Evolutionary conservation across 2,888 invertebrate species (phyloP).

Genomic region (Drosophila testacea): DNA sequence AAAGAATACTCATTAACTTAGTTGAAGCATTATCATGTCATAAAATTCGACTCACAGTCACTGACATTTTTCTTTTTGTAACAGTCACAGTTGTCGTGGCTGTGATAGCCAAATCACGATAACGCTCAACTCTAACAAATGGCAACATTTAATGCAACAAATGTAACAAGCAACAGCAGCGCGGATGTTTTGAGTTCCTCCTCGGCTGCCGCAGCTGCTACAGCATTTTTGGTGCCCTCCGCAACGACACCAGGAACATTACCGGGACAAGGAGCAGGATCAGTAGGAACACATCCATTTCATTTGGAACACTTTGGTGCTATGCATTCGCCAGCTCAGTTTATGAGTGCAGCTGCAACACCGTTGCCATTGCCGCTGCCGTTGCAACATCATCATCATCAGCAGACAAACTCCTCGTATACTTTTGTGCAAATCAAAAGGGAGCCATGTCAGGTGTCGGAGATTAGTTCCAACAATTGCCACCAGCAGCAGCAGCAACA

Average conservation of each 20-base stretch:
- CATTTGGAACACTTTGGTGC: constrained; percentile 76
- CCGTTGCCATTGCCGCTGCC: constrained; percentile 36
- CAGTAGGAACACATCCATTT: constrained; percentile 47
- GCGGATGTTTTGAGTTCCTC: constrained; percentile 72
- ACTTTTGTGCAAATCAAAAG: constrained; percentile 85
- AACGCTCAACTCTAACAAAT: constrained; percentile 52
- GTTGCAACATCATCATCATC: constrained; percentile 66
- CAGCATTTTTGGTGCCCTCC: constrained; percentile 79
- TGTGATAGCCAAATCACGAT: no score
- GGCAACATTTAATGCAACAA: constrained; percentile 78
- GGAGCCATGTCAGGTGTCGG: constrained; percentile 85
- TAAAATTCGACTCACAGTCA: no score
- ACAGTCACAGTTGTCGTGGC: no score
- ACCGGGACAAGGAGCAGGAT: constrained; percentile 16
- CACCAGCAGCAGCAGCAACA: constrained; percentile 76
- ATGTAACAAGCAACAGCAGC: constrained; percentile 55
- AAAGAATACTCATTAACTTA: no score
- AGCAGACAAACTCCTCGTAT: constrained; percentile 81
- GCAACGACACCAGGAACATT: constrained; percentile 43
- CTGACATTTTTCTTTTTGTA: no score
- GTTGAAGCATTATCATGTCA: no score
- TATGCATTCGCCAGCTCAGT: constrained; percentile 65
- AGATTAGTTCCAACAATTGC: constrained; percentile 84
- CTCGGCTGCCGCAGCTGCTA: constrained; percentile 54
- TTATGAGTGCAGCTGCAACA: constrained; percentile 61